phyloP scores from a whole-genome alignment of 2,113 vertebrate species.

The Abramis brama region DNA sequence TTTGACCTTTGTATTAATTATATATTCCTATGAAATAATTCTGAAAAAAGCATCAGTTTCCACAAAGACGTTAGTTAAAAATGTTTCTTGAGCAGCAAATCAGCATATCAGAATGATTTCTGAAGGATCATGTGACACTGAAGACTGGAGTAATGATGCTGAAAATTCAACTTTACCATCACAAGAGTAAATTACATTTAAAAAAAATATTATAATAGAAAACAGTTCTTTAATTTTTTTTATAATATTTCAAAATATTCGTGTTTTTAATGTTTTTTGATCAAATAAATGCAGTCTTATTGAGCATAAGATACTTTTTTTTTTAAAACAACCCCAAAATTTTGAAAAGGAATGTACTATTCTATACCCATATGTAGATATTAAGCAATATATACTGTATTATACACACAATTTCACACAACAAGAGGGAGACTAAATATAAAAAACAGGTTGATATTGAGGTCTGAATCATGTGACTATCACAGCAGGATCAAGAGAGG shows the following conservation, averaged over 20 bases:
- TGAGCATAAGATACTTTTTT: background rate
- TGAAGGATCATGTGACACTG: background rate
- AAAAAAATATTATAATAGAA: no score
- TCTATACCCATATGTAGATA: background rate
- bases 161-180: background rate
- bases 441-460: background rate
- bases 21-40: no score
- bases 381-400: background rate
- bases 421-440: background rate
- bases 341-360: background rate
- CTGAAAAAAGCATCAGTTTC: no score
- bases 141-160: background rate
- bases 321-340: background rate
- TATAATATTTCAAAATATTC: no score
- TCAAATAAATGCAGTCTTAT: background rate
- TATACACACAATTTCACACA: background rate
- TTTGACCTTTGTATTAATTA: no score
- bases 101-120: background rate
- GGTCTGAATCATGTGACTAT: background rate
- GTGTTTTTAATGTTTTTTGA: background rate
- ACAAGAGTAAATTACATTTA: background rate
- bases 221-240: background rate
- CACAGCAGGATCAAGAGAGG: background rate
- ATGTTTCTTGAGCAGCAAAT: background rate
- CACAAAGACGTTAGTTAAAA: background rate